Evolutionary conservation across 2,797 vertebrate genomes (phyloP).

Genomic region (Chelmon rostratus): DNA sequence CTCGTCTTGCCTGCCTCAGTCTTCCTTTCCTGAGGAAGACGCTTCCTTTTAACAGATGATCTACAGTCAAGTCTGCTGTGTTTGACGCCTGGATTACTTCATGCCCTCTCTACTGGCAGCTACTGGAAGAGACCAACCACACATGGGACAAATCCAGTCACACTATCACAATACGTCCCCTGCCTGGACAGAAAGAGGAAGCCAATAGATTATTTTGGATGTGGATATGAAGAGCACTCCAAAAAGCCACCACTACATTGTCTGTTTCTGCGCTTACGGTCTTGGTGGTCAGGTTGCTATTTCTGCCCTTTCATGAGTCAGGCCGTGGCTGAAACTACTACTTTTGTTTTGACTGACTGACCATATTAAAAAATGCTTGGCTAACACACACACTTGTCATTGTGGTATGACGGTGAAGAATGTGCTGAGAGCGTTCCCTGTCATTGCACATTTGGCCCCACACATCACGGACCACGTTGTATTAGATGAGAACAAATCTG

Average conservation of each 20-base stretch:
- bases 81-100: slow-evolving; percentile 25
- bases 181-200: slow-evolving; percentile 46
- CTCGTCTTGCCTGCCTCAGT: slow-evolving; percentile 16
- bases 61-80: slow-evolving; percentile 36
- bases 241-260: slow-evolving; percentile 37
- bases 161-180: slow-evolving; percentile 33
- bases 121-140: slow-evolving; percentile 33
- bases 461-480: slow-evolving; percentile 41
- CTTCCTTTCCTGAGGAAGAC: slow-evolving; percentile 29
- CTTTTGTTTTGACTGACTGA: slow-evolving; percentile 34
- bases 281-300: slow-evolving; percentile 53
- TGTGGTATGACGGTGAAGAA: slow-evolving; percentile 43
- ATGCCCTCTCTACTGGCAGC: slow-evolving; percentile 35
- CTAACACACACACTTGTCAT: slow-evolving; percentile 26
- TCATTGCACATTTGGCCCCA: slow-evolving; percentile 20
- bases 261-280: slow-evolving; percentile 54
- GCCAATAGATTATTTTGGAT: slow-evolving; percentile 59
- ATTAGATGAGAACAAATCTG: slow-evolving; percentile 44
- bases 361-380: slow-evolving; percentile 25
- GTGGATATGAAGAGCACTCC: slow-evolving; percentile 21
- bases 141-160: slow-evolving; percentile 23
- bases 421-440: slow-evolving; percentile 40
- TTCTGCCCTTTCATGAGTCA: slow-evolving; percentile 49
- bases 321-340: slow-evolving; percentile 18
- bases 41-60: slow-evolving; percentile 51